These are phyloP conservation scores for Progne subis DNA, from an alignment of 2,113 vertebrate genomes.

Conservation along the genomic window DNA sequence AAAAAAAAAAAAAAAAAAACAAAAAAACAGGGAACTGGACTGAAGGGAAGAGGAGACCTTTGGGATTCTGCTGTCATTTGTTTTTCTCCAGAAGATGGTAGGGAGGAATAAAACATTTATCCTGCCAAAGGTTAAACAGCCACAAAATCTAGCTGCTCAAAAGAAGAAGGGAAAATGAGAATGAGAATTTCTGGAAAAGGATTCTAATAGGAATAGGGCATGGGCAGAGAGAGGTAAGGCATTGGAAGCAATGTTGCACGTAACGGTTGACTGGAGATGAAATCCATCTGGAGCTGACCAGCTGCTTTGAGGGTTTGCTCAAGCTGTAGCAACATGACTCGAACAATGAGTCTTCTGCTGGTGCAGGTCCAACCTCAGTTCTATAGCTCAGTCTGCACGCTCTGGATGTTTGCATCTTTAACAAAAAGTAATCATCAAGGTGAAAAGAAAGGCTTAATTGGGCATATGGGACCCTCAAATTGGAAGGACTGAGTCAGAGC, in stretches of 20 bases:
- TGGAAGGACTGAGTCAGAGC: not conserved
- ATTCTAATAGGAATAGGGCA: not conserved
- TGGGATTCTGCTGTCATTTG: not conserved
- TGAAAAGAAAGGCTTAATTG: constrained; percentile 46
- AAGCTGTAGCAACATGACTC: constrained; percentile 51
- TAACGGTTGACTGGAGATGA: constrained; percentile 37
- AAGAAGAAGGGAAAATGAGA: not conserved
- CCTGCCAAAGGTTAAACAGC: not conserved
- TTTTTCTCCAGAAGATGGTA: not conserved
- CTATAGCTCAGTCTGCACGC: not conserved
- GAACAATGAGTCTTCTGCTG: constrained; percentile 45
- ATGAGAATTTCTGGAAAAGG: not conserved
- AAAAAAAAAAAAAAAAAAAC: not conserved
- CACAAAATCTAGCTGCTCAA: not conserved
- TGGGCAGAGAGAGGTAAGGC: not conserved
- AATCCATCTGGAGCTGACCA: constrained; percentile 40
- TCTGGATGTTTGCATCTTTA: constrained; percentile 24
- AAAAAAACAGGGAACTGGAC: not conserved
- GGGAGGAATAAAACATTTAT: not conserved
- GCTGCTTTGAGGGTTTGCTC: constrained; percentile 47
- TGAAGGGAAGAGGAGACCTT: not conserved
- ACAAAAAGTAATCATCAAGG: constrained; percentile 50
- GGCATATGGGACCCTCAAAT: constrained; percentile 12
- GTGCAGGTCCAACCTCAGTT: constrained; percentile 41
- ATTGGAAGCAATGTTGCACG: not conserved